Base-by-base conservation (phyloP, 2,888 invertebrate species). In the Amiota mariae region DNA sequence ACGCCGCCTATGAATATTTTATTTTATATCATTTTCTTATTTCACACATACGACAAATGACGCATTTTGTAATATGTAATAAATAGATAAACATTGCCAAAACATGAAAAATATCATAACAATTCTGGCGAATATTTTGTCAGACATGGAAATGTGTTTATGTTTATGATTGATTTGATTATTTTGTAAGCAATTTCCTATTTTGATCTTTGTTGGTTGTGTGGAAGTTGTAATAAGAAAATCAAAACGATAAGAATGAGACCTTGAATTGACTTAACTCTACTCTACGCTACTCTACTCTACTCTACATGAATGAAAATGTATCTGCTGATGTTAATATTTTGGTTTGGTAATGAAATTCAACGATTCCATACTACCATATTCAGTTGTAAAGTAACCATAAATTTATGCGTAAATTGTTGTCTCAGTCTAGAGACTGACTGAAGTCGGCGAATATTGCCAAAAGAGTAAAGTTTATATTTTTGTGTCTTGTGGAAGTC, bases 271-370 rank as follows among this genome's bases (percentile, higher is more conserved):
- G 20, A 56, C 15, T 46, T 15, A 36, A 24, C n/a, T 36, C 6
- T 1, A 24, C 3, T 24, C 24, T 3, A 24, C 24, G n/a, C n/a
- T n/a, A 56, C 15, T 46, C 11, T 36, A 24, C n/a, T 36, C 6
- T 1, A 24, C 3, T 24, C 24, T 3, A 24, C 24, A 24, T 24
- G 36, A 36, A 36, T 36, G 36, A 36, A 36, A 36, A 6, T 36
- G 36, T 36, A 36, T 36, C 36, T 46, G 74, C 73, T 78, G 72
- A 81, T 70, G 63, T n/a, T n/a, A n/a, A n/a, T n/a, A n/a, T 24
- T 24, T 78, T 76, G 77, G 75, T 75, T 81, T 82, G 85, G 85
- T 82, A 82, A 82, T 83, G 85, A 83, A 83, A 83, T 79, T 82
- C 83, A 80, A 67, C 47, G 73, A 75, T 70, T 72, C 8, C 36